Conservation (phyloP, 1,140 invertebrate genomes). For the Drosophila simulans region DNA sequence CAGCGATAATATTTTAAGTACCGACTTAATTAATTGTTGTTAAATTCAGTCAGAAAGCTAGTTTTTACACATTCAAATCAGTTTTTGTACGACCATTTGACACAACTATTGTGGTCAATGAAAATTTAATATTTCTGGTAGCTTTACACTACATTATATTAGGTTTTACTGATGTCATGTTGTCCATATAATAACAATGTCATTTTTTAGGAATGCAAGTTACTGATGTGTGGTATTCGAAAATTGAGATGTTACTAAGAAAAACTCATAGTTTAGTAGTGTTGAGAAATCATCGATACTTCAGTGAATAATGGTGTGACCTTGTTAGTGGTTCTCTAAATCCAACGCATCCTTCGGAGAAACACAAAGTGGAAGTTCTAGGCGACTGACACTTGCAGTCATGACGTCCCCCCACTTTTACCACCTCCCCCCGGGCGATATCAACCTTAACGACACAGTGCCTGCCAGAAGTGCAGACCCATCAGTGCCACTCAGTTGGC, state of each 20-base stretch:
- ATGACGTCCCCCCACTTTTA: not conserved
- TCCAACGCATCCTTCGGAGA: not conserved
- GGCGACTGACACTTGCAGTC: not conserved
- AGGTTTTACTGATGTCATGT: no score
- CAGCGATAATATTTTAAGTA: not conserved
- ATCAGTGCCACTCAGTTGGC: constrained; percentile 47
- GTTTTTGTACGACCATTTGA: no score
- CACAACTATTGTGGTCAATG: no score
- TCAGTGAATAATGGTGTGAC: not conserved
- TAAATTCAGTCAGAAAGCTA: no score
- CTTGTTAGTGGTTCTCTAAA: no score
- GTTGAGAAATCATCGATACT: not conserved
- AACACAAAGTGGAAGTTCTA: no score
- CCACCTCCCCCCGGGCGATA: not conserved
- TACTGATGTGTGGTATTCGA: no score
- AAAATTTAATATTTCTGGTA: no score
- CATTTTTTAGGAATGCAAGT: no score
- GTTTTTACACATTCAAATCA: no score
- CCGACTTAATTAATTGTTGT: not conserved
- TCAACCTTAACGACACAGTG: constrained; percentile 27
- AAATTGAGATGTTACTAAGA: not conserved
- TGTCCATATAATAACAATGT: no score
- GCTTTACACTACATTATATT: no score
- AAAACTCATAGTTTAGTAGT: not conserved
- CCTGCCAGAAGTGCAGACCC: constrained; percentile 21